A percentile compares a stretch with the other conserved stretches of the same genome.
Conservation (phyloP, 2,113 vertebrate species). For the Tamias sibiricus region DNA sequence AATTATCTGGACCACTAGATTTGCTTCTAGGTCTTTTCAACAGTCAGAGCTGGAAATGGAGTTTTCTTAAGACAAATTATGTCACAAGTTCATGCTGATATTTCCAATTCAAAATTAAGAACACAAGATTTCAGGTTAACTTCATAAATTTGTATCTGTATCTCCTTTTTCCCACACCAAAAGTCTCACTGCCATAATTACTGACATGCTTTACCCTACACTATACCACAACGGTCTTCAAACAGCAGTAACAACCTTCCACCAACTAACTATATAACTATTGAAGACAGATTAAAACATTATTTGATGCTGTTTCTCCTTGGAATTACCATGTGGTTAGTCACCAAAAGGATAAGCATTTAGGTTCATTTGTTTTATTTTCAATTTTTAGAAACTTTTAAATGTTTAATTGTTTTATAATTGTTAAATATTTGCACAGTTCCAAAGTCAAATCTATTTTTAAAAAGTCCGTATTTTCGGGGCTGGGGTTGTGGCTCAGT, state of each 20-base stretch:
- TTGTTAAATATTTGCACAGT: background rate
- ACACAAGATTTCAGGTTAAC: background rate
- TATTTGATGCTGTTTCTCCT: slow-evolving; percentile 25
- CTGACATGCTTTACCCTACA: background rate
- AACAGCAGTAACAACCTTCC: background rate
- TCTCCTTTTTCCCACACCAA: background rate
- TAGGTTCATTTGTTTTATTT: background rate
- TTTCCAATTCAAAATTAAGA: slow-evolving; percentile 52
- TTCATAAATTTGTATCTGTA: background rate
- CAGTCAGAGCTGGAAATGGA: slow-evolving; percentile 9
- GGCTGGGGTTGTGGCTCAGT: no score
- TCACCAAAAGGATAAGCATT: background rate
- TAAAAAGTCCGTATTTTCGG: background rate
- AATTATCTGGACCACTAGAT: background rate
- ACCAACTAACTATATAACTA: background rate
- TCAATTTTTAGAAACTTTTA: background rate
- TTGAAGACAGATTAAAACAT: background rate
- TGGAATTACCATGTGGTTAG: background rate
- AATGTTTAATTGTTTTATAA: background rate
- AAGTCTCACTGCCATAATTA: background rate
- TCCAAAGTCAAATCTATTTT: slow-evolving; percentile 13
- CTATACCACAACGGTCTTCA: background rate
- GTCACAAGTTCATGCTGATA: background rate
- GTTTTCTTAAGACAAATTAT: slow-evolving; percentile 39
- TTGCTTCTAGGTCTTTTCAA: background rate